Evolutionary conservation across 2,113 vertebrate species (phyloP).

Genomic region (Lagenorhynchus albirostris): DNA sequence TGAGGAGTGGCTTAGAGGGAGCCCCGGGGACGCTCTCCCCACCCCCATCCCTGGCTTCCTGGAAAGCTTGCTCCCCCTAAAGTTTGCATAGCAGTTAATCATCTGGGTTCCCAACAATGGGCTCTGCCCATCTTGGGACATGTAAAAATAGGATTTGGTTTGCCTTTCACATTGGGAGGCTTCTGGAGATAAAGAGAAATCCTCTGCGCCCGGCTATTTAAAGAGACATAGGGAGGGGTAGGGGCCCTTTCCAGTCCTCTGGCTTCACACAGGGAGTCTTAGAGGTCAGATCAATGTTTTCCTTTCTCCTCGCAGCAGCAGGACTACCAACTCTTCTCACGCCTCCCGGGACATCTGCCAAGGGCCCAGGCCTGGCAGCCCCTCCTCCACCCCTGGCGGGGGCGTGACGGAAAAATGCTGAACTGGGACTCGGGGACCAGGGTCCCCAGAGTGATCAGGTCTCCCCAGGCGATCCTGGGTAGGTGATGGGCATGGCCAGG

Average conservation of each 20-base stretch:
- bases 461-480: not conserved
- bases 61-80: not conserved
- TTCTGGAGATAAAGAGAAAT: not conserved
- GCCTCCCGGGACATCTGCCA: fast-evolving
- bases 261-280: not conserved
- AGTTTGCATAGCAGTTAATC: not conserved
- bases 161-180: not conserved
- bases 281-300: not conserved
- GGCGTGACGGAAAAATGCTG: not conserved
- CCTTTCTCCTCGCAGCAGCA: not conserved
- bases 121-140: not conserved
- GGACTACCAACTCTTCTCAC: not conserved
- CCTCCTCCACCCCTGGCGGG: not conserved
- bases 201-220: not conserved
- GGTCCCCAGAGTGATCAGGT: not conserved
- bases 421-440: not conserved
- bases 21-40: not conserved
- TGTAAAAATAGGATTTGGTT: not conserved
- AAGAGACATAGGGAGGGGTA: not conserved
- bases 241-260: not conserved
- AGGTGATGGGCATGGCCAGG: not conserved
- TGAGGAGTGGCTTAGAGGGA: not conserved
- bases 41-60: not conserved
- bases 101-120: not conserved
- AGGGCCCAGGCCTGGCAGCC: not conserved